Percentiles rank a stretch among this genome's conserved stretches.
These are phyloP conservation scores for Diadumene lineata DNA, from an alignment of 92 coral and sea anemone genomes.

Conservation along the genomic window DNA sequence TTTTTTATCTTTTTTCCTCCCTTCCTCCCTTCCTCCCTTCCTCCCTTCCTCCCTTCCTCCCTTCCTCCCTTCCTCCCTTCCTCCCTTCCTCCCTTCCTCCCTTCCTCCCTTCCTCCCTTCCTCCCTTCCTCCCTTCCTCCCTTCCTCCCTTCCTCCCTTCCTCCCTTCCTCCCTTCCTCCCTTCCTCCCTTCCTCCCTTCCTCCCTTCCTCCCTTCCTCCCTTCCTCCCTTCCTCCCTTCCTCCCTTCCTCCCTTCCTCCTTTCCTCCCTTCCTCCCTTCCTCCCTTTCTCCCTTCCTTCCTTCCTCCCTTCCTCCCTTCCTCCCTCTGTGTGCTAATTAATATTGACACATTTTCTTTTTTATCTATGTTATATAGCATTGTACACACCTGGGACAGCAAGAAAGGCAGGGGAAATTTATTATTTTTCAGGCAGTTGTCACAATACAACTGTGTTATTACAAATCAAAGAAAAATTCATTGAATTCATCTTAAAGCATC, in stretches of 20 bases:
- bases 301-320: not conserved
- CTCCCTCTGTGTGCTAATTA: not conserved
- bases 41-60: not conserved
- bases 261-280: too few relatives aligned
- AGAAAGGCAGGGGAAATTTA: conserved; percentile 41
- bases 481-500: conserved; percentile 14
- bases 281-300: too few relatives aligned
- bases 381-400: conserved; percentile 12
- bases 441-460: conserved; percentile 32
- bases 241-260: too few relatives aligned
- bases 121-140: too few relatives aligned
- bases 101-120: too few relatives aligned
- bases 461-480: conserved; percentile 56
- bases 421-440: conserved; percentile 57
- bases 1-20: not conserved
- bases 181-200: too few relatives aligned
- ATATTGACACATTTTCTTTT: not conserved
- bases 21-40: not conserved
- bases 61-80: too few relatives aligned
- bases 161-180: too few relatives aligned
- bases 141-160: too few relatives aligned
- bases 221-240: too few relatives aligned
- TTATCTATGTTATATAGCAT: conserved; percentile 28
- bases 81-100: too few relatives aligned
- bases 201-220: too few relatives aligned